These are phyloP conservation scores for Ammospiza nelsoni DNA, from an alignment of 2,113 vertebrate species.

Conservation along the genomic window DNA sequence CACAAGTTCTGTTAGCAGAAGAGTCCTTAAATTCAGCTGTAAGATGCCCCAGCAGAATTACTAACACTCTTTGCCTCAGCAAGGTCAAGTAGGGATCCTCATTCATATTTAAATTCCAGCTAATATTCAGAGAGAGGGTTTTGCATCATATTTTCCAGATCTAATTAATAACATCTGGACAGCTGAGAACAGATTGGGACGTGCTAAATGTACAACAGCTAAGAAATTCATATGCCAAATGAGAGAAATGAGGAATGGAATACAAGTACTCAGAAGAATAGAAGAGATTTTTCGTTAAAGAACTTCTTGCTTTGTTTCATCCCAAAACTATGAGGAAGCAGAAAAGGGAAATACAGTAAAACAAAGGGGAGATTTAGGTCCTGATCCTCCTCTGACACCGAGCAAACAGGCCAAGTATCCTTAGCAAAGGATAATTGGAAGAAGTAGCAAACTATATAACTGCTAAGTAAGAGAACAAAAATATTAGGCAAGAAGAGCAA, in stretches of 20 bases:
- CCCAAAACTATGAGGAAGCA: neutral
- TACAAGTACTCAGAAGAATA: neutral
- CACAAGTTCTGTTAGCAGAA: neutral
- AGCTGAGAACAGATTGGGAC: conserved; percentile 21
- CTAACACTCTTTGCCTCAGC: neutral
- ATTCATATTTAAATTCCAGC: conserved; percentile 38
- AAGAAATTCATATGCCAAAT: neutral
- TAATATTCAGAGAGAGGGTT: neutral
- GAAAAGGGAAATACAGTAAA: neutral
- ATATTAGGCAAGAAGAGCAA: neutral
- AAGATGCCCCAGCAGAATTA: neutral
- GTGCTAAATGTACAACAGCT: neutral
- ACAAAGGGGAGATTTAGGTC: neutral
- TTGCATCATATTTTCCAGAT: conserved; percentile 31
- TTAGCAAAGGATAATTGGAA: neutral
- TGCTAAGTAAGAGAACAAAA: neutral
- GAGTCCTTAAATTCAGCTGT: neutral
- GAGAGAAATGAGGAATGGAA: neutral
- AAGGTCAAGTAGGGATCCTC: conserved; percentile 6
- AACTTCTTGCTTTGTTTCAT: neutral
- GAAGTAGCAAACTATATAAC: neutral
- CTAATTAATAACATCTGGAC: conserved; percentile 58
- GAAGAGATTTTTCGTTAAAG: neutral
- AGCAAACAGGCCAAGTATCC: neutral
- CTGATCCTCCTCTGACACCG: neutral